A percentile compares a stretch with the other conserved stretches of the same genome.
Conservation (phyloP, 2,888 invertebrate genomes). For the Yponomeuta evonymella region DNA sequence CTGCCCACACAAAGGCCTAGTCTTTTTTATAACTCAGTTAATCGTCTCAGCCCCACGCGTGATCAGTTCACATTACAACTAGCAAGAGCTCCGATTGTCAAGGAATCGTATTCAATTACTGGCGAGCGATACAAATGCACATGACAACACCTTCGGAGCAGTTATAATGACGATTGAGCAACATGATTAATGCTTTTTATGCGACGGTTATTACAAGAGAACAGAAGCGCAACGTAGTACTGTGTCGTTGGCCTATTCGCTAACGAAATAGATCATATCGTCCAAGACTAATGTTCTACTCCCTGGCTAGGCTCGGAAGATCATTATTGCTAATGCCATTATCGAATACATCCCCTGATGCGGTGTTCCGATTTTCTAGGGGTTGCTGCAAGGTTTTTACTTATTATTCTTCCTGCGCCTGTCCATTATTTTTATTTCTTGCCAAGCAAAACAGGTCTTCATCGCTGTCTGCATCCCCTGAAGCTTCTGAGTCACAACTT, state of each 20-base stretch:
- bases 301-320: too few species aligned
- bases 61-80: conserved; percentile 50
- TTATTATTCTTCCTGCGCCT: too few species aligned
- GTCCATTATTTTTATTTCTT: too few species aligned
- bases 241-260: neutral
- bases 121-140: conserved; percentile 23
- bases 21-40: neutral
- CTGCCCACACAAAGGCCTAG: neutral
- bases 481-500: too few species aligned
- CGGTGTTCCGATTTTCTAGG: too few species aligned
- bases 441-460: too few species aligned
- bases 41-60: conserved; percentile 41
- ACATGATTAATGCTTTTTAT: conserved; percentile 49
- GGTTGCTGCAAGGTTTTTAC: too few species aligned
- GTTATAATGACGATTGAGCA: conserved; percentile 41
- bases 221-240: neutral
- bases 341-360: too few species aligned
- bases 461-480: too few species aligned
- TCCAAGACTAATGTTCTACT: neutral
- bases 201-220: conserved; percentile 4
- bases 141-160: conserved; percentile 23
- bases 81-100: conserved; percentile 26
- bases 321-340: too few species aligned
- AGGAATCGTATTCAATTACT: conserved; percentile 18
- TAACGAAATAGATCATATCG: neutral